Conservation (phyloP, 2,113 vertebrate genomes). For the Ptyas mucosa region DNA sequence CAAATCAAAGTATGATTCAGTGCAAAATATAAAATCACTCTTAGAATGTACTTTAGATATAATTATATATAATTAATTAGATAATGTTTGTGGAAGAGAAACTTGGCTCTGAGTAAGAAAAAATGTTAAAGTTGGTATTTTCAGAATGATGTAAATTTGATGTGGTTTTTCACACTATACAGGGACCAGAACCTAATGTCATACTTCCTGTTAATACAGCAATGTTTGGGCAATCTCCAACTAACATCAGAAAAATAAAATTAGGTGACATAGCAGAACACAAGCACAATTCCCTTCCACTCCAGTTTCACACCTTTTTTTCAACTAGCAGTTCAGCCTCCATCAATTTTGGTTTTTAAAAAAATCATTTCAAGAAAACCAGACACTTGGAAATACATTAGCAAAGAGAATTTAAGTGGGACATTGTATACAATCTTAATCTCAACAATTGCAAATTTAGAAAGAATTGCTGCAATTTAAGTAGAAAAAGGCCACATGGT, state of each 20-base stretch:
- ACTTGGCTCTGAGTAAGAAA: not conserved
- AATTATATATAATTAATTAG: not conserved
- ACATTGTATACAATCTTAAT: not conserved
- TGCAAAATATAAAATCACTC: not conserved
- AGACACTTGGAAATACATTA: not conserved
- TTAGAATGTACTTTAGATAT: not conserved
- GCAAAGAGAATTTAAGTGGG: not conserved
- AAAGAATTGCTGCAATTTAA: not conserved
- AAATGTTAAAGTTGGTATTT: not conserved
- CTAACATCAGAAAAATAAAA: not conserved
- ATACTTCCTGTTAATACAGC: not conserved
- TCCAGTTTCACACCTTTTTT: not conserved
- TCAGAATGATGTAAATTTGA: not conserved
- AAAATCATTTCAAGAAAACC: not conserved
- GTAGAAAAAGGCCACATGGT: not conserved
- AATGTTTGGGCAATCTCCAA: not conserved
- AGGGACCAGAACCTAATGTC: not conserved
- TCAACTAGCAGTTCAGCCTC: not conserved
- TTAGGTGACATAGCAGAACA: not conserved
- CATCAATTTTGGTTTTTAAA: not conserved
- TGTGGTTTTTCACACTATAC: not conserved
- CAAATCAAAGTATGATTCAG: not conserved
- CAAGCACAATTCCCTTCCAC: not conserved
- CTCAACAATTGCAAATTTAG: not conserved
- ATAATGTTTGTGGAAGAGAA: not conserved